Evolutionary conservation across 23 tunicate genomes (phyloP).

Genomic region (Ciona savignyi): DNA sequence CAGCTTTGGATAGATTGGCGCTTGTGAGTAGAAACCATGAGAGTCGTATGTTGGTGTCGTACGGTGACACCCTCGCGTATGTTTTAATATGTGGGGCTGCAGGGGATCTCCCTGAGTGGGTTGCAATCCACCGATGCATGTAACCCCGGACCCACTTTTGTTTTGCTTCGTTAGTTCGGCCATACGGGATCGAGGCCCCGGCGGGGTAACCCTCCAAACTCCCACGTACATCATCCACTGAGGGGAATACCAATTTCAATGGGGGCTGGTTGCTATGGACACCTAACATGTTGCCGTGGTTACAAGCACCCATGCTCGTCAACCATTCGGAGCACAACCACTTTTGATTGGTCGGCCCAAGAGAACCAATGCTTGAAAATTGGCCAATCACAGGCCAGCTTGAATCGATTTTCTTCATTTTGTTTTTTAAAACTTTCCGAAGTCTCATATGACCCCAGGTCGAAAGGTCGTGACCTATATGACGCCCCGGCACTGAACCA

Average conservation of each 20-base stretch:
- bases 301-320: conserved; percentile 48
- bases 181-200: conserved; percentile 84
- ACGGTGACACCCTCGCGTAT: conserved; percentile 65
- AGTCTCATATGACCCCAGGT: conserved; percentile 79
- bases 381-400: conserved; percentile 91
- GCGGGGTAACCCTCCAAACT: conserved; percentile 92
- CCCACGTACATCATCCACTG: conserved; percentile 77
- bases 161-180: conserved; percentile 37
- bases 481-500: conserved; percentile 83
- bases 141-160: conserved; percentile 55
- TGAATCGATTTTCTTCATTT: conserved; percentile 24
- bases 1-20: conserved; percentile 88
- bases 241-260: conserved; percentile 72
- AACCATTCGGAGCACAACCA: conserved; percentile 89
- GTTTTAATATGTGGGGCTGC: conserved; percentile 92
- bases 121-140: conserved; percentile 75
- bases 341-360: conserved; percentile 51
- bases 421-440: conserved; percentile 19
- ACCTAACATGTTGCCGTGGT: neutral
- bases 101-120: conserved; percentile 36
- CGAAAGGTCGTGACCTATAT: conserved; percentile 28
- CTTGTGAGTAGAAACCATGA: conserved; percentile 92
- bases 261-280: conserved; percentile 9
- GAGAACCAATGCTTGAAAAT: conserved; percentile 92
- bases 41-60: conserved; percentile 33